These are phyloP conservation scores for Hirtodrosophila histrioides DNA, from an alignment of 2,888 invertebrate genomes.

Conservation along the genomic window DNA sequence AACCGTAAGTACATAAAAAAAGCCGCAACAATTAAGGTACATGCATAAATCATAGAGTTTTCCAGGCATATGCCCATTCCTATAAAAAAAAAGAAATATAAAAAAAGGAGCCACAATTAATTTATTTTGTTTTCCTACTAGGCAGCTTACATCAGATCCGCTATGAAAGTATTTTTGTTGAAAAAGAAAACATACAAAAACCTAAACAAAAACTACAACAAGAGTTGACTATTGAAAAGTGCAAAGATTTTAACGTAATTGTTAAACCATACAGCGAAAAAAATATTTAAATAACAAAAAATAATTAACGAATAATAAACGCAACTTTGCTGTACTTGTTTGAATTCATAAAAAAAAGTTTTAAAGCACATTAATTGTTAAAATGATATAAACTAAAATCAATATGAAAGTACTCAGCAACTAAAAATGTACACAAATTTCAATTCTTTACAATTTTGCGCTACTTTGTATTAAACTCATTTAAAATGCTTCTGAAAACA, in stretches of 20 bases:
- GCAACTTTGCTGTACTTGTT: slow-evolving; percentile 74
- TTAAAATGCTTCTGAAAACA: slow-evolving; percentile 33
- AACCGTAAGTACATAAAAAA: slow-evolving; percentile 65
- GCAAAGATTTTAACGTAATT: slow-evolving; percentile 78
- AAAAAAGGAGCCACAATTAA: slow-evolving; percentile 1
- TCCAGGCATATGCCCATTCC: slow-evolving; percentile 65
- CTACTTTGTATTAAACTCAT: slow-evolving; percentile 36
- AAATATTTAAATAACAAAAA: slow-evolving; percentile 42
- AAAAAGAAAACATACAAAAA: slow-evolving; percentile 17
- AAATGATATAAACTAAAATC: slow-evolving; percentile 23
- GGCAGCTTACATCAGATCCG: not conserved
- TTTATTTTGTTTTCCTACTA: slow-evolving; percentile 3
- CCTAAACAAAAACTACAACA: slow-evolving; percentile 42
- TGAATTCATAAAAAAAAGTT: slow-evolving; percentile 65
- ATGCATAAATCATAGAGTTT: slow-evolving; percentile 63
- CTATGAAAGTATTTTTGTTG: no score
- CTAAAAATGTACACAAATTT: slow-evolving; percentile 14
- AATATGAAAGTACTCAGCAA: slow-evolving; percentile 19
- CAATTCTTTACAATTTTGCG: slow-evolving; percentile 13
- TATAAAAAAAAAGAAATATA: slow-evolving; percentile 13
- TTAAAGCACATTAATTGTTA: slow-evolving; percentile 69
- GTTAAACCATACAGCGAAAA: slow-evolving; percentile 79
- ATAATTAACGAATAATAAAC: slow-evolving; percentile 38
- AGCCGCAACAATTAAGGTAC: not conserved
- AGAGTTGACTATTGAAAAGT: slow-evolving; percentile 77